phyloP scores from a whole-genome alignment of 2,888 invertebrate genomes.

The Sinhomidia bicolor region DNA sequence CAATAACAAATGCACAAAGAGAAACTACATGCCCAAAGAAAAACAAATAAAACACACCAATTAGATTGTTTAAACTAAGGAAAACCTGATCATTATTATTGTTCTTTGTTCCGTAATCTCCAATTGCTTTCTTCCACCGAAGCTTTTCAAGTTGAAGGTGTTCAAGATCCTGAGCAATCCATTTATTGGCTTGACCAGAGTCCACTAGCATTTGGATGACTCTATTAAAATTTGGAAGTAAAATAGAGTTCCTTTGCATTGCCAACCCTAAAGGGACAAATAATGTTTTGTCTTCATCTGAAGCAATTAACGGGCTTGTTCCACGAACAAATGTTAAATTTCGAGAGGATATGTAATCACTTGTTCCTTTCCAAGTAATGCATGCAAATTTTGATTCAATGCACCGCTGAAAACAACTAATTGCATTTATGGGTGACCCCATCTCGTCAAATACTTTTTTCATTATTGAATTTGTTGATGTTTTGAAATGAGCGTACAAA shows the following conservation, averaged over 20 bases:
- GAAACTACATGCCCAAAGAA: neutral
- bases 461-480: constrained; percentile 41
- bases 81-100: neutral
- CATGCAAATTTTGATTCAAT: constrained; percentile 13
- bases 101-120: neutral
- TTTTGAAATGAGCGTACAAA: constrained; percentile 26
- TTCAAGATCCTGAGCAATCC: neutral
- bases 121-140: constrained; percentile 19
- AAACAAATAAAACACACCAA: constrained; percentile 25
- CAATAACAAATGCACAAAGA: neutral
- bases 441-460: constrained; percentile 12
- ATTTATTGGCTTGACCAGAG: constrained; percentile 34
- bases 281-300: constrained; percentile 48
- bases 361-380: constrained; percentile 35
- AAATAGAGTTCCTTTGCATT: constrained; percentile 19
- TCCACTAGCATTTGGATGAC: constrained; percentile 7
- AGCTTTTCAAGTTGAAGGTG: constrained; percentile 5
- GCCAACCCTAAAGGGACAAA: constrained; percentile 32
- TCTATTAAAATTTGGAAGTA: constrained; percentile 32
- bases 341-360: neutral
- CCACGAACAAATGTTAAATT: constrained; percentile 36
- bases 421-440: neutral
- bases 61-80: constrained; percentile 24
- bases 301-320: constrained; percentile 41
- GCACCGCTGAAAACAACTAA: constrained; percentile 19